Base-by-base conservation (phyloP, 2,888 invertebrate species). In the Embidobia sp. region DNA sequence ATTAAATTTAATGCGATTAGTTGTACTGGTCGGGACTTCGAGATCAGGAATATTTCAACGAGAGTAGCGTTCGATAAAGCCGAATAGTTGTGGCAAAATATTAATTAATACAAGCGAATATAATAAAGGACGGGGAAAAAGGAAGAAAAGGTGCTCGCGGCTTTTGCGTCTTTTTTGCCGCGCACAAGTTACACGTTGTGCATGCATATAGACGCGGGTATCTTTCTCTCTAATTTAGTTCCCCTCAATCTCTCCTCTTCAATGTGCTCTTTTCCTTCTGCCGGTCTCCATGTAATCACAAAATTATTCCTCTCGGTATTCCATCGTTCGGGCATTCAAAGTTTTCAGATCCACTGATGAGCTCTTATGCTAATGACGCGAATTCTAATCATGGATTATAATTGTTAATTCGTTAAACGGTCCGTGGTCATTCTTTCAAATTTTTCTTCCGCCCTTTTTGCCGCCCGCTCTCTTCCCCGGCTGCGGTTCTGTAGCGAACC, bases 341-440 rank as follows among this genome's bases (percentile, higher is more conserved):
- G 79, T 86, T 86, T 83, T 82, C 82, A 82, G 82, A 81, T 79
- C 81, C 77, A 77, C 81, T 83, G 83, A 81, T 81, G 84, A 77
- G 73, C 82, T 80, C 83, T 87, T 86, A 87, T 85, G 87, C 84
- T 85, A 88, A 88, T 83, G 79, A 79, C 61, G 67, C 46, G 80
- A 86, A 86, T 87, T 83, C 84, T 85, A 88, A 86, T 86, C 81
- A 67, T 76, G 78, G 80, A 88, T 88, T 88, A 88, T 86, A 87
- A 88, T 88, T 87, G 87, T 88, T 88, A 88, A 88, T 88, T 86
- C 85, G 83, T 83, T 85, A 85, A 88, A 88, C 85, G 87, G 87
- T 85, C 85, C 85, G 74, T 59, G 79, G 67, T 70, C 66, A 64
- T 74, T 78, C 76, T 66, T 70, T 51, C 46, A 33, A 61, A 75